Base-by-base conservation (phyloP, 2,888 invertebrate genomes). In the Aquatica leii region DNA sequence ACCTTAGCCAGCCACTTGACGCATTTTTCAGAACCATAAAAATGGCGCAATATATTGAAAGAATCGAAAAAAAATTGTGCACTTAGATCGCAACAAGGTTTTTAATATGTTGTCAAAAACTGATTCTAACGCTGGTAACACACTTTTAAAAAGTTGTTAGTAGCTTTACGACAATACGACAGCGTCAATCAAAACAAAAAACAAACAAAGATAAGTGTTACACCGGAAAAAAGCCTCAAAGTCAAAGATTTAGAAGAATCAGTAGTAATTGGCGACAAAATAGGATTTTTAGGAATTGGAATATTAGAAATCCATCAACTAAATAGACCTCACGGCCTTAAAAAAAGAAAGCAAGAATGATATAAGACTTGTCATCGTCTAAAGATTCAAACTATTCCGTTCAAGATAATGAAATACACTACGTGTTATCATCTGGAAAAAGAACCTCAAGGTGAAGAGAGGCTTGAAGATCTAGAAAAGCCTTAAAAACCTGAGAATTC, bases 131-230 rank as follows among this genome's bases (percentile, higher is more conserved):
- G 11, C 37, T 4, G 37, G 5, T 37, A 24, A 24, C 4, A 37
- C 37, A 37, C 11, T 37, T 37, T n/a, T 37, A 37, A 37, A 37
- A 11, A 37, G 37, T 12, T 37, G 37, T 37, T 37, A 37, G 37
- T 11, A 12, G 9, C 12, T 11, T 37, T 37, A 37, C 37, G 37
- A 37, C 12, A 37, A 37, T 37, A 37, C 11, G 37, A 37, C 37
- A 12, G 37, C 9, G 37, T 37, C 37, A 37, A 37, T 2, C 37
- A 37, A 4, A 37, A 37, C 4, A 37, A 37, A 37, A 37, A 37
- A 37, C 37, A 11, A 37, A 37, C 37, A 37, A 11, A 11, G 12
- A 37, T 37, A 37, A 37, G 37, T 37, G 37, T 37, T 37, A 37
- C 37, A 37, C 37, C 37, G 37, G 37, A 11, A 37, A 37, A 37